A percentile compares a stretch with the other conserved stretches of the same genome.
Evolutionary conservation across 2,888 invertebrate genomes (phyloP).

Genomic region (Mythimna vitellina): DNA sequence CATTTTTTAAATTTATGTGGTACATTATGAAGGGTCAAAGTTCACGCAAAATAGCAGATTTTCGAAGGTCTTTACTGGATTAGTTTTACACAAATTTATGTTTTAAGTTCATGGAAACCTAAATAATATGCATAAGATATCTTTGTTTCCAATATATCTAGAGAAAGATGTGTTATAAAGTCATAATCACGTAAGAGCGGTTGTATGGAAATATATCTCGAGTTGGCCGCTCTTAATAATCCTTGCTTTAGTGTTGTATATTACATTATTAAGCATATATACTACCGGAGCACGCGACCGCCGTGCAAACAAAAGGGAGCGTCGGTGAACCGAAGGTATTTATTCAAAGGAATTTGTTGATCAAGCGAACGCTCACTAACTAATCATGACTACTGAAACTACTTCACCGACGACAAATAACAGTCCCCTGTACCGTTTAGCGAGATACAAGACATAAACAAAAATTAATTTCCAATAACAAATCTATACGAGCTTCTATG

Average conservation of each 20-base stretch:
- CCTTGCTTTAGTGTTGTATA: conserved; percentile 5
- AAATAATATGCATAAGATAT: too few relatives aligned
- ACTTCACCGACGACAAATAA: conserved; percentile 55
- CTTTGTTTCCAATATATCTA: too few relatives aligned
- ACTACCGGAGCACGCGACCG: conserved; percentile 68
- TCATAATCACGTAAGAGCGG: too few relatives aligned
- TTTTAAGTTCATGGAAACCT: too few relatives aligned
- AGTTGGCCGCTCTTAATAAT: not conserved
- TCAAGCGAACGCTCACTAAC: conserved; percentile 67
- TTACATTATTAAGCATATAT: conserved; percentile 35
- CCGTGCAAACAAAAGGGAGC: conserved; percentile 72
- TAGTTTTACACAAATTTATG: too few relatives aligned
- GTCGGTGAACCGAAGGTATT: conserved; percentile 70
- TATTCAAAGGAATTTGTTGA: conserved; percentile 75
- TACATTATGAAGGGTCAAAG: too few relatives aligned
- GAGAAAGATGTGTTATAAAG: too few relatives aligned
- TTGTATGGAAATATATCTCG: too few relatives aligned
- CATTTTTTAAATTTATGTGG: too few relatives aligned
- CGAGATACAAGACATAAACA: conserved; percentile 20
- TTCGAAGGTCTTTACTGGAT: too few relatives aligned
- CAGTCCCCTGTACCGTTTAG: conserved; percentile 56
- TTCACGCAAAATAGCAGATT: too few relatives aligned
- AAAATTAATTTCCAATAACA: conserved; percentile 28
- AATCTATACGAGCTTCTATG: conserved; percentile 1
- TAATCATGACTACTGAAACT: conserved; percentile 30